These are phyloP conservation scores for Atta texana DNA, from an alignment of 1,140 invertebrate species.

Conservation along the genomic window DNA sequence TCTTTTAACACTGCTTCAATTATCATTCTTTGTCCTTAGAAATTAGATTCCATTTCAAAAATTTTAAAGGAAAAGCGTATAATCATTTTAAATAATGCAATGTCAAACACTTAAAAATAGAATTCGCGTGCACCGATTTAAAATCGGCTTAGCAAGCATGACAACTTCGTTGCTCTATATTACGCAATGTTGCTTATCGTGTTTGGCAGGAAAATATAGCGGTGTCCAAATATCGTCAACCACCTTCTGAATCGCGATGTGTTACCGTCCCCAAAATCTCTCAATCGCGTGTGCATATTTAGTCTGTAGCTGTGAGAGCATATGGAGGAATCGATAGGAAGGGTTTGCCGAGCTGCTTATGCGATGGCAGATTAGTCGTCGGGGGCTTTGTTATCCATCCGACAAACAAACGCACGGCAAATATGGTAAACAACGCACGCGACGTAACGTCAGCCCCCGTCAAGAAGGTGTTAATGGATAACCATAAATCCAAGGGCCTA, in stretches of 20 bases:
- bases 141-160: background rate
- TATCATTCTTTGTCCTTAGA: too few relatives aligned
- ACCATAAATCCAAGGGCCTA: constrained; percentile 54
- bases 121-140: background rate
- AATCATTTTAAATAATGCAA: background rate
- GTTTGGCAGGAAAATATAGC: constrained; percentile 22
- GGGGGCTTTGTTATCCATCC: constrained; percentile 62
- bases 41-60: too few relatives aligned
- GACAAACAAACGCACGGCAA: constrained; percentile 61
- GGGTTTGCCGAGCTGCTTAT: constrained; percentile 61
- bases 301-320: constrained; percentile 51
- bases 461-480: constrained; percentile 61
- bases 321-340: constrained; percentile 59
- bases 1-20: too few relatives aligned
- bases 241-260: constrained; percentile 11
- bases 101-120: background rate
- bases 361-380: constrained; percentile 58
- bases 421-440: constrained; percentile 57
- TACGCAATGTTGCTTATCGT: background rate
- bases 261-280: constrained; percentile 40
- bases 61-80: too few relatives aligned
- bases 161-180: background rate
- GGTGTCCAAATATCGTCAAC: constrained; percentile 37
- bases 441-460: constrained; percentile 57
- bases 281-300: constrained; percentile 56